Conservation (phyloP, 2,797 vertebrate species). For the Pyrrhura leucotis region DNA sequence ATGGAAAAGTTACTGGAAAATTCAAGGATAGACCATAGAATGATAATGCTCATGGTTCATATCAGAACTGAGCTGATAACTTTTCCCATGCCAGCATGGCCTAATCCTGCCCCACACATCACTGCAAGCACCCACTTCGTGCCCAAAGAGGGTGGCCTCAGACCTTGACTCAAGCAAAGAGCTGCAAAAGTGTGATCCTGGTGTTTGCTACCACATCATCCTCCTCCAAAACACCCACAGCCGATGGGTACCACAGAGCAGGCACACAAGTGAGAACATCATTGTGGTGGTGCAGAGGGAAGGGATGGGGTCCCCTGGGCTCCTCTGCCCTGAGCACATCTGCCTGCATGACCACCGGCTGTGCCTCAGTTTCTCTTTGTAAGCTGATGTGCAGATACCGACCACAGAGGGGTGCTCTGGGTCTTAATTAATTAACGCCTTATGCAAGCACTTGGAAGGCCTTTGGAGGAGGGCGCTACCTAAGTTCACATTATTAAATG, state of each 20-base stretch:
- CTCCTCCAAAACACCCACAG: neutral
- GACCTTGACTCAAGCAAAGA: neutral
- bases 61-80: neutral
- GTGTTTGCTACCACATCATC: neutral
- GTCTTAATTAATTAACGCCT: conserved; percentile 63
- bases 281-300: rapidly evolving
- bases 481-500: neutral
- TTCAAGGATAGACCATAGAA: conserved; percentile 57
- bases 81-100: rapidly evolving
- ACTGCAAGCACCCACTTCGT: neutral
- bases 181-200: neutral
- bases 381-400: conserved; percentile 1
- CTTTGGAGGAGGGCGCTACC: neutral
- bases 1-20: conserved; percentile 65
- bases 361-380: neutral
- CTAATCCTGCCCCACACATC: neutral
- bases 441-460: neutral
- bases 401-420: conserved; percentile 62
- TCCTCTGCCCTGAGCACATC: neutral
- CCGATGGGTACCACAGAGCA: rapidly evolving
- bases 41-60: neutral
- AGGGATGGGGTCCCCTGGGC: no score
- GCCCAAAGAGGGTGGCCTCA: neutral
- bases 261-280: rapidly evolving
- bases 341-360: rapidly evolving